These are phyloP conservation scores for Lophotriccus pileatus DNA, from an alignment of 2,797 vertebrate species.

Conservation along the genomic window DNA sequence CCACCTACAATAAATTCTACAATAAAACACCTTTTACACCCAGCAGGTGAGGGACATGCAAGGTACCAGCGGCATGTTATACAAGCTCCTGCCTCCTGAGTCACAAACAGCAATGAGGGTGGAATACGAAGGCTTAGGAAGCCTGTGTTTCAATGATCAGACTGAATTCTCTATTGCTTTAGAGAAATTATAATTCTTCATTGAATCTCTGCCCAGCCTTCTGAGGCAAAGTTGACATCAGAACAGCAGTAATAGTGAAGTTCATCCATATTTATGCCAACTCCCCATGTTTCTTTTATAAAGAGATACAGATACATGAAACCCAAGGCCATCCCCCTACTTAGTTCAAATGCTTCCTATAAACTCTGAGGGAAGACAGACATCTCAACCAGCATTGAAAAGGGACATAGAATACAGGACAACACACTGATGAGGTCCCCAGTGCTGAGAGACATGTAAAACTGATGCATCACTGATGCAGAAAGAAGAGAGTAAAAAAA, in stretches of 20 bases:
- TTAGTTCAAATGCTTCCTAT: not conserved
- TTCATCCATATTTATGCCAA: not conserved
- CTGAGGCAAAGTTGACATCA: not conserved
- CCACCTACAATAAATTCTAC: not conserved
- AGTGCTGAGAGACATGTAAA: not conserved
- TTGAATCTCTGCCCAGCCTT: not conserved
- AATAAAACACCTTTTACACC: not conserved
- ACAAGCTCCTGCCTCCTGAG: not conserved
- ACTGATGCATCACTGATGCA: not conserved
- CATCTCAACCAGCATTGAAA: not conserved
- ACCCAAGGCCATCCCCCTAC: not conserved
- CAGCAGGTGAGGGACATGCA: not conserved
- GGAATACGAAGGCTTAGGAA: not conserved
- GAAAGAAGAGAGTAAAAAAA: accelerated
- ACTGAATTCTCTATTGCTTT: not conserved
- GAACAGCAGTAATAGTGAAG: not conserved
- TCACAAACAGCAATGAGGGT: accelerated
- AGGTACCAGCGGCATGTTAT: accelerated
- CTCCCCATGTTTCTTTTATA: accelerated
- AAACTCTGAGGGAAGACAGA: not conserved
- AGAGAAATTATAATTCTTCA: not conserved
- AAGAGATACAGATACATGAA: accelerated
- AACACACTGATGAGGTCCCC: not conserved
- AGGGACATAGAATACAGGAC: not conserved
- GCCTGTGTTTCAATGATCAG: not conserved